phyloP scores from a whole-genome alignment of 2,113 vertebrate genomes.

The Ivindomyrus marchei region DNA sequence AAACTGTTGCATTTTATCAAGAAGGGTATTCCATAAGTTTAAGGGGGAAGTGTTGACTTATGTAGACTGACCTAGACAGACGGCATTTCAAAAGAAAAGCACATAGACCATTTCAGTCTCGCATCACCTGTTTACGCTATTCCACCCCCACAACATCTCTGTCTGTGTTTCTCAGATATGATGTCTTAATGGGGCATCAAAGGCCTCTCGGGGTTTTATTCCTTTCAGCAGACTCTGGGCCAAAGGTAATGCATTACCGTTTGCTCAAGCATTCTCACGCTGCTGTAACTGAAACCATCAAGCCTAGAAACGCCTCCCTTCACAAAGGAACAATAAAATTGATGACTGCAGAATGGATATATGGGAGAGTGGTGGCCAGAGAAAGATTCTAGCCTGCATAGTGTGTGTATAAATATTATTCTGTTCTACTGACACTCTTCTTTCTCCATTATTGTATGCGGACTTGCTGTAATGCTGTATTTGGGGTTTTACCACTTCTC shows the following conservation, averaged over 20 bases:
- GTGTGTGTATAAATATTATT: background rate
- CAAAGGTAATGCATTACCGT: background rate
- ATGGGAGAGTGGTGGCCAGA: background rate
- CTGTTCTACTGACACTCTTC: background rate
- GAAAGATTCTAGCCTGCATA: background rate
- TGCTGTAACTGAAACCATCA: background rate
- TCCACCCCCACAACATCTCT: background rate
- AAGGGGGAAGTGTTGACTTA: background rate
- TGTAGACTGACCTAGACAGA: background rate
- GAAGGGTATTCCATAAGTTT: background rate
- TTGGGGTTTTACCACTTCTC: background rate
- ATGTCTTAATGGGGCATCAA: background rate
- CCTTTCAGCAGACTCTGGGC: background rate
- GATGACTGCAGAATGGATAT: background rate
- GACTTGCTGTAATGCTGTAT: background rate
- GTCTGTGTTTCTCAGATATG: background rate
- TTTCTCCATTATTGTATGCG: background rate
- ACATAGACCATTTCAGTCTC: background rate
- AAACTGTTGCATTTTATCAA: background rate
- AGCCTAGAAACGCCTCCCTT: background rate
- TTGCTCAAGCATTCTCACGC: background rate
- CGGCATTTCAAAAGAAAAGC: background rate
- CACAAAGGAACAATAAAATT: background rate
- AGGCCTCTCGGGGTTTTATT: background rate
- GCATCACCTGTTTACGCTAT: background rate